Evolutionary conservation across 2,113 vertebrate genomes (phyloP).

Genomic region (Antechinus flavipes): DNA sequence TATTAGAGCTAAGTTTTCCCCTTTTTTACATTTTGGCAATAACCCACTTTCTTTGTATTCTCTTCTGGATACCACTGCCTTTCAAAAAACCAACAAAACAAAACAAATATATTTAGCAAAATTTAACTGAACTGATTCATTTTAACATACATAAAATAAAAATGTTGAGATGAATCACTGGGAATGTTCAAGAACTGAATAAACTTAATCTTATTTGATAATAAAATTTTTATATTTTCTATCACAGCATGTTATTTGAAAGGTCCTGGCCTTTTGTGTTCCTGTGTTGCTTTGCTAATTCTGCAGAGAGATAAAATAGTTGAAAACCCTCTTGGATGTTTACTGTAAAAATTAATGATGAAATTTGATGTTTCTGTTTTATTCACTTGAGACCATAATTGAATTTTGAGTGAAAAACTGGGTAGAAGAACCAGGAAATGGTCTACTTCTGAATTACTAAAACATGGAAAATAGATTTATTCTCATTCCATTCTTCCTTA

Average conservation of each 20-base stretch:
- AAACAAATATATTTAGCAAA: neutral
- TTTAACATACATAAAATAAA: neutral
- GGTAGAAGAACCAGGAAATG: neutral
- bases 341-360: neutral
- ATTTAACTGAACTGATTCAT: neutral
- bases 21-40: constrained; percentile 47
- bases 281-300: constrained; percentile 3
- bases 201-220: constrained; percentile 25
- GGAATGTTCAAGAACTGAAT: neutral
- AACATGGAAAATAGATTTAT: neutral
- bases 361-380: constrained; percentile 5
- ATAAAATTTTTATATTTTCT: constrained; percentile 17
- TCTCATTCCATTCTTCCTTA: neutral
- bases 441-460: neutral
- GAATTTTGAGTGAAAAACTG: neutral
- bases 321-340: neutral
- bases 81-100: neutral
- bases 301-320: constrained; percentile 2
- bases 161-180: constrained; percentile 2
- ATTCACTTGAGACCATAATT: neutral
- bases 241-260: constrained; percentile 12
- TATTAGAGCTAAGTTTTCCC: neutral
- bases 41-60: constrained; percentile 22
- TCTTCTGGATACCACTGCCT: neutral
- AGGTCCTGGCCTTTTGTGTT: neutral